Base-by-base conservation (phyloP, 2,797 vertebrate species). In the Peromyscus melanophrys region DNA sequence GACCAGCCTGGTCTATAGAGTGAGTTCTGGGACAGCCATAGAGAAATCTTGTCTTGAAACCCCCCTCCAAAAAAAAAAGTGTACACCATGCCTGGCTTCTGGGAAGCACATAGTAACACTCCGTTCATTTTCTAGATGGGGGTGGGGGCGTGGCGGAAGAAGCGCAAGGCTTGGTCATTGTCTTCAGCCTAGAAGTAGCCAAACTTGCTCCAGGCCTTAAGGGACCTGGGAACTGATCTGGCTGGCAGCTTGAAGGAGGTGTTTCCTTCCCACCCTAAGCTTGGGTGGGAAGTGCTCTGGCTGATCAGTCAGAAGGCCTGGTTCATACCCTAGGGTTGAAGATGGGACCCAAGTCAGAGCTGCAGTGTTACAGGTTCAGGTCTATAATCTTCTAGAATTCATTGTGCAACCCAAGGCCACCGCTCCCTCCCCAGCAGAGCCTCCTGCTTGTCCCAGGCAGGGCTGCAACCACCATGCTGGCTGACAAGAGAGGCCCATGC, bases 331-430 rank as follows among this genome's bases (percentile, higher is more conserved):
- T 23, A 49, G 55, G 71, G 29, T 59, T 3, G 2, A 27, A 67
- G n/a, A 7, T 14, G 7, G 12, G 9, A 0, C 31, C 46, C 1
- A 0, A 6, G 2, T 43, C 82, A 69, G 69, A 61, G 34, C 29
- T 23, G 37, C 55, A 46, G 40, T 11, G 27, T 89, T 21, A 34
- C 37, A 75, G n/a, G 55, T 10, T 57, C 37, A 59, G 52, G 10
- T 40, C 59, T 76, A 9, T 46, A n/a, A 52, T 59, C 93, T 81
- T 75, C 92, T 1, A 7, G 92, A 83, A 93, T 46, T 57, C 77
- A 52, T 34, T 69, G 6, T 1, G 2, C 89, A 65, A 19, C 59
- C 52, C 12, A 17, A 9, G 76, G n/a, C 25, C 19, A 11, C 2
- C 73, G 5, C 16, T 16, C 65, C 16, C 43, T 37, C 0, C 29